Percentiles rank a stretch among this genome's conserved stretches.
Conservation (phyloP, 2,888 invertebrate species). For the Tanytarsus gracilentus region DNA sequence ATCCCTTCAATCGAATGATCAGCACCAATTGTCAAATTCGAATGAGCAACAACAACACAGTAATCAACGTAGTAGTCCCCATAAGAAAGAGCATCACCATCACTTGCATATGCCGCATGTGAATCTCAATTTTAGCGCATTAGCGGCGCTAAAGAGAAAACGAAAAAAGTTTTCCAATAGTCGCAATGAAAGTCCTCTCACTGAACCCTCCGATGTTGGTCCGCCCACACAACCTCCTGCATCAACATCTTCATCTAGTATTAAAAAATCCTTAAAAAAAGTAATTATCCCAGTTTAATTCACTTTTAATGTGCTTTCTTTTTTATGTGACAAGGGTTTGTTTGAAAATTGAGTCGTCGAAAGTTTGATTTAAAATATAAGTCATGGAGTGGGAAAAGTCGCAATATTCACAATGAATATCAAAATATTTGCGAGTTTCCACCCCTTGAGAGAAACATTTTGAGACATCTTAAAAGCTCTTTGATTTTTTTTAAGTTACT, state of each 20-base stretch:
- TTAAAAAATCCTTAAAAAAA: conserved; percentile 24
- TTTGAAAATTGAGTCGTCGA: too few species aligned
- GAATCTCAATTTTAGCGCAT: conserved; percentile 46
- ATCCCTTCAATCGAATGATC: not conserved
- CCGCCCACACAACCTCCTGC: too few species aligned
- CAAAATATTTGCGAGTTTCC: too few species aligned
- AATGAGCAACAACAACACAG: too few species aligned
- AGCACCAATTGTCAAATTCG: not conserved
- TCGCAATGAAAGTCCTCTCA: conserved; percentile 54
- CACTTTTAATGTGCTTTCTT: not conserved
- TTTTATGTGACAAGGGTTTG: too few species aligned
- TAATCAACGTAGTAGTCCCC: conserved; percentile 24
- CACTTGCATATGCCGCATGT: conserved; percentile 15
- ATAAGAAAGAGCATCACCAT: conserved; percentile 19
- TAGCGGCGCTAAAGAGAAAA: conserved; percentile 68
- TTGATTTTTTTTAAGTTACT: too few species aligned
- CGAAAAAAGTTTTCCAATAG: conserved; percentile 77
- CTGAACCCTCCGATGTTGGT: too few species aligned
- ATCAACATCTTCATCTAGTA: conserved; percentile 30
- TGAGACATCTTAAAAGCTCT: too few species aligned
- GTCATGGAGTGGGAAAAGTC: too few species aligned
- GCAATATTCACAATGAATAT: too few species aligned
- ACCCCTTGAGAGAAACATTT: too few species aligned
- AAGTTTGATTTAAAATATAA: too few species aligned
- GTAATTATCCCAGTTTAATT: conserved; percentile 11